These are phyloP conservation scores for Heteronetta atricapilla DNA, from an alignment of 2,113 vertebrate genomes.

Conservation along the genomic window DNA sequence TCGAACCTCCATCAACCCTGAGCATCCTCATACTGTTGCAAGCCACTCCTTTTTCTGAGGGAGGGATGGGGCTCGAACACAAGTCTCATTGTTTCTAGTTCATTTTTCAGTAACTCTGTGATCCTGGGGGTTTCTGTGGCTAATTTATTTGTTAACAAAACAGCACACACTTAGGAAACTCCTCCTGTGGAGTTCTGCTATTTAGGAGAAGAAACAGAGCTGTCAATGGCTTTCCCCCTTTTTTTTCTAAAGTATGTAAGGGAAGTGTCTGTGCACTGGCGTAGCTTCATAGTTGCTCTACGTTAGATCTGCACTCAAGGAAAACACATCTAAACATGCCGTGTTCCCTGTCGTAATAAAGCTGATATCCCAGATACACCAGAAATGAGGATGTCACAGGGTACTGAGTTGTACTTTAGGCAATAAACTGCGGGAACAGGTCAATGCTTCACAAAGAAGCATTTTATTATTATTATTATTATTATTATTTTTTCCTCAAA, in stretches of 20 bases:
- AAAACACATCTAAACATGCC: background rate
- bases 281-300: background rate
- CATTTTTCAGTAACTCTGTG: background rate
- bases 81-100: background rate
- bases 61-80: background rate
- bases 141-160: background rate
- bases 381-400: background rate
- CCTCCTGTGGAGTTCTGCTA: background rate
- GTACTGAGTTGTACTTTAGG: background rate
- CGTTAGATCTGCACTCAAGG: background rate
- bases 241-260: background rate
- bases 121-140: background rate
- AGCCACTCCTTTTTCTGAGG: background rate
- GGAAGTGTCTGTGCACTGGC: background rate
- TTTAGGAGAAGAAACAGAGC: background rate
- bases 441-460: background rate
- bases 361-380: background rate
- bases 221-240: background rate
- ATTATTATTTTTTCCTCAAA: background rate
- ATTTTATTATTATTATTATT: background rate
- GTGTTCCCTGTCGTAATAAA: background rate
- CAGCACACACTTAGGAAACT: background rate
- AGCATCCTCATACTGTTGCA: fast-evolving
- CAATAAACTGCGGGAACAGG: background rate
- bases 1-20: background rate